Percentiles rank a stretch among this genome's conserved stretches.
Evolutionary conservation across 2,797 vertebrate genomes (phyloP).

Genomic region (Chloroceryle inda): DNA sequence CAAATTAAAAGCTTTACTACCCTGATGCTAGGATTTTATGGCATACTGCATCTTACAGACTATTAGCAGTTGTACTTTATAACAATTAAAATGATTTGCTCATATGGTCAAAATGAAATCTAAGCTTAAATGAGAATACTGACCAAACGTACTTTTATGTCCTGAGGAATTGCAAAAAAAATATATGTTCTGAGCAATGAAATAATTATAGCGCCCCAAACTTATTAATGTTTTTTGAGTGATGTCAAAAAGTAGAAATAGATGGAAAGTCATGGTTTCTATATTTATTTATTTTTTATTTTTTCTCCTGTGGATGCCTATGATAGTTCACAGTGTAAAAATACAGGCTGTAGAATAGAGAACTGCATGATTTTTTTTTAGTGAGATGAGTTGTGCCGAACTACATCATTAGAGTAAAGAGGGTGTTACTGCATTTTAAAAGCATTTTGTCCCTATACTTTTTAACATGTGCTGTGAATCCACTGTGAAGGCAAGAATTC

Average conservation of each 20-base stretch:
- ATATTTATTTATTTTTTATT: background rate
- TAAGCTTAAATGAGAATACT: background rate
- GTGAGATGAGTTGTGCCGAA: background rate
- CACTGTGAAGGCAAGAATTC: background rate
- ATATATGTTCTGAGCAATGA: background rate
- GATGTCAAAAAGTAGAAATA: background rate
- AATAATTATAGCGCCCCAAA: background rate
- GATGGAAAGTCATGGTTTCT: background rate
- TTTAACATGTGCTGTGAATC: background rate
- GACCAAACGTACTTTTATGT: background rate
- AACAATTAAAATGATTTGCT: background rate
- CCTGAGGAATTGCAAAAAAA: background rate
- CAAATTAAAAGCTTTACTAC: accelerated
- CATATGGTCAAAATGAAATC: background rate
- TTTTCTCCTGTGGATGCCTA: background rate
- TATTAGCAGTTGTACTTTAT: background rate
- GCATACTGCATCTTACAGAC: background rate
- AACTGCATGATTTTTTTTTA: background rate
- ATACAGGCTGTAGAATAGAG: background rate
- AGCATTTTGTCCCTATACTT: accelerated
- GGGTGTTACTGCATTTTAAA: background rate
- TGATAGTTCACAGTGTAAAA: background rate
- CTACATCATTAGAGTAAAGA: background rate
- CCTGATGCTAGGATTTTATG: background rate
- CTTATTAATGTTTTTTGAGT: background rate